These are phyloP conservation scores for Ophraella communa DNA, from an alignment of 2,888 invertebrate genomes.

Conservation along the genomic window DNA sequence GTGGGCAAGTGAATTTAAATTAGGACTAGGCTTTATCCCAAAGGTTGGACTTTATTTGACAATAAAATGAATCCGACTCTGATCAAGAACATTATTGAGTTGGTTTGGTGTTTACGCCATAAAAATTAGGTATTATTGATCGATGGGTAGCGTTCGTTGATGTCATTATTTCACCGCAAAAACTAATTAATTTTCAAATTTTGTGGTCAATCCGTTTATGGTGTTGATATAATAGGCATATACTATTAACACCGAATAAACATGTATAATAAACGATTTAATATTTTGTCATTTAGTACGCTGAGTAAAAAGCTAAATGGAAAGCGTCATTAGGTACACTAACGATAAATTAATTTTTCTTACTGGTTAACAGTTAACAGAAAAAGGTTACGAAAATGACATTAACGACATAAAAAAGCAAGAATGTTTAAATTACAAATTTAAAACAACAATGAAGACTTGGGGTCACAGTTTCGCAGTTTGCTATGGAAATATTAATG, in stretches of 20 bases:
- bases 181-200: conserved; percentile 23
- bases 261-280: conserved; percentile 6
- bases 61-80: background rate
- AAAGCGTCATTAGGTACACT: background rate
- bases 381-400: background rate
- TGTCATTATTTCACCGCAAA: conserved; percentile 17
- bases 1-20: too few relatives aligned
- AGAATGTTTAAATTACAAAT: too few relatives aligned
- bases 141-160: background rate
- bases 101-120: conserved; percentile 1
- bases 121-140: conserved; percentile 22
- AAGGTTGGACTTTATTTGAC: background rate
- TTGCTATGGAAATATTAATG: too few relatives aligned
- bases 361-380: background rate
- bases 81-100: background rate
- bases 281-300: background rate
- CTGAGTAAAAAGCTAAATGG: background rate
- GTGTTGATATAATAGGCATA: conserved; percentile 13
- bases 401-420: background rate
- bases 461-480: too few relatives aligned
- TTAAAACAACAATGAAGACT: too few relatives aligned
- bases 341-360: background rate
- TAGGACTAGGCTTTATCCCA: too few relatives aligned
- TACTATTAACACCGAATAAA: conserved; percentile 10
- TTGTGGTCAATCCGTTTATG: conserved; percentile 19